Conservation (phyloP, 64 coral and sea anemone species). For the Astreopora myriophthalma region DNA sequence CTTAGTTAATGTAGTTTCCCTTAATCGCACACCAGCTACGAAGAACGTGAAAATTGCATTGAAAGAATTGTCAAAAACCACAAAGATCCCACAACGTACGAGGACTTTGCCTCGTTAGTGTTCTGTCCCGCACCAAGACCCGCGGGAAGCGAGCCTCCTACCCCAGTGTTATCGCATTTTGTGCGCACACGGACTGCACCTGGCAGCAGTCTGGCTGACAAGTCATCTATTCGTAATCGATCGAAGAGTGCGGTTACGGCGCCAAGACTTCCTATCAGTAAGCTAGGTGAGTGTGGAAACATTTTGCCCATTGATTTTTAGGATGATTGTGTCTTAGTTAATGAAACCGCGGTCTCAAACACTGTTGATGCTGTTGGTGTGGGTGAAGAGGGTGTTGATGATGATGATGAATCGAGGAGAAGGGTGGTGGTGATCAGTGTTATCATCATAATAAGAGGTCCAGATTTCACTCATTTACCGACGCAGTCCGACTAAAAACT, state of each 20-base stretch:
- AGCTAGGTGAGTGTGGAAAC: constrained; percentile 39
- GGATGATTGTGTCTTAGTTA: too few species aligned
- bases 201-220: constrained; percentile 37
- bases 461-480: too few species aligned
- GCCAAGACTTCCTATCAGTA: not conserved
- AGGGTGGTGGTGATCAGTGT: too few species aligned
- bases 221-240: constrained; percentile 47
- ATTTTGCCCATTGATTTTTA: too few species aligned
- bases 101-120: constrained; percentile 84
- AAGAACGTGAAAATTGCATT: constrained; percentile 86
- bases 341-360: too few species aligned
- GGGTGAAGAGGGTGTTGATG: too few species aligned
- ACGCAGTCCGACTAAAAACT: too few species aligned
- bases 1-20: not conserved
- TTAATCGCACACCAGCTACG: constrained; percentile 72
- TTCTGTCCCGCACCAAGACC: constrained; percentile 82
- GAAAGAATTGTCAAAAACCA: constrained; percentile 83
- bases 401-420: too few species aligned
- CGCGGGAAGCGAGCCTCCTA: constrained; percentile 69
- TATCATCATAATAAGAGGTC: too few species aligned
- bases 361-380: too few species aligned
- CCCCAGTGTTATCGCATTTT: constrained; percentile 36
- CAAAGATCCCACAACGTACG: constrained; percentile 83
- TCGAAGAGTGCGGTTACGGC: constrained; percentile 57
- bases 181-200: constrained; percentile 43